Base-by-base conservation (phyloP, 2,888 invertebrate genomes). In the Drosophila austrosaltans region DNA sequence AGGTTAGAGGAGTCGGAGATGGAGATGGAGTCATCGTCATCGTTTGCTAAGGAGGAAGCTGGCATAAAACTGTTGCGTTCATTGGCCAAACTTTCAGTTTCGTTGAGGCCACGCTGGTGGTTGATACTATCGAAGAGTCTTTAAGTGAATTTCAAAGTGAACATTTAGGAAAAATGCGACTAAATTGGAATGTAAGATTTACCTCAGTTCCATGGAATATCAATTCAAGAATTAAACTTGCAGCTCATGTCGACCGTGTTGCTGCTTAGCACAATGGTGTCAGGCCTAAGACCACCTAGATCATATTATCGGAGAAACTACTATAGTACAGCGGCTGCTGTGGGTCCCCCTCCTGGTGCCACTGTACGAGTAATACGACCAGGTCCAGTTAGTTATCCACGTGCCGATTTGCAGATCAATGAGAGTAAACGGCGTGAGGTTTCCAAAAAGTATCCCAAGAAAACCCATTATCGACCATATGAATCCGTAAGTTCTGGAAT, bases 31-130 rank as follows among this genome's bases (percentile, higher is more conserved):
- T 39, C 58, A 10, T 40, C 25, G 56, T 28, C 40, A 22, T 22
- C 16, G 54, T 42, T 48, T 20, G 39, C 81, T 78, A 81, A 79
- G 60, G 66, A 83, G 90, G 91, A 91, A 91, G 91, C 82, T 88
- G 80, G 83, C 91, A 91, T 91, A 91, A 91, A 91, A 91, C 85
- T 82, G 78, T 89, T 89, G 91, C 76, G 82, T 79, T 81, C 80
- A 80, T 79, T 83, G 87, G 77, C 75, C 75, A 87, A 87, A 90
- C 90, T 91, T 91, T 91, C 91, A 91, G 91, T 91, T 91, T 91
- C 90, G 78, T 89, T 82, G 68, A 75, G 83, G 79, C 91, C 79
- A 82, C 91, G 84, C 82, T 76, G 73, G 79, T 74, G 86, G 65
- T 65, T 68, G 76, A 82, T 70, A 63, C 58, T 16, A 30, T 56